Evolutionary conservation across 1,140 invertebrate genomes (phyloP).

Genomic region (Ptiloglossa arizonensis): DNA sequence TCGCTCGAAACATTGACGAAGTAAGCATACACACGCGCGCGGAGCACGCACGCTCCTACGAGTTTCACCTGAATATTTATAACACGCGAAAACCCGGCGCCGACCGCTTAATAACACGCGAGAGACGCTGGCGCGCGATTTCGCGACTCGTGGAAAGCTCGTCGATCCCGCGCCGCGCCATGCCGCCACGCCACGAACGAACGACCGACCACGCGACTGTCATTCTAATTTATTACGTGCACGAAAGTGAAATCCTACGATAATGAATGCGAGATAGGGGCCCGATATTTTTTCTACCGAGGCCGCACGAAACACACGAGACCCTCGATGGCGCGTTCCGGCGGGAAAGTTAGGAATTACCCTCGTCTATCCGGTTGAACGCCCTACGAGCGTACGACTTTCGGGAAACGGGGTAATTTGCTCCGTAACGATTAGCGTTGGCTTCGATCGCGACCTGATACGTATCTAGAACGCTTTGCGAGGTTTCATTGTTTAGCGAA

Average conservation of each 20-base stretch:
- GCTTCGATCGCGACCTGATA: too few species aligned
- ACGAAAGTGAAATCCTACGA: conserved; percentile 37
- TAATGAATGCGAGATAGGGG: conserved; percentile 27
- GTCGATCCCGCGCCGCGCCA: not conserved
- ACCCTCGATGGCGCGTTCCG: not conserved
- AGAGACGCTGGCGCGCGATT: not conserved
- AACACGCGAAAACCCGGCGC: not conserved
- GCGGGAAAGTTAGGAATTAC: too few species aligned
- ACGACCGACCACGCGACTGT: conserved; percentile 11
- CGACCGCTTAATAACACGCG: not conserved
- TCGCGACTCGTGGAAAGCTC: conserved; percentile 28
- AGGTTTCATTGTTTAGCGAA: too few species aligned
- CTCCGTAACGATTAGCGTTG: too few species aligned
- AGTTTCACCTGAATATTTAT: not conserved
- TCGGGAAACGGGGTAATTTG: too few species aligned
- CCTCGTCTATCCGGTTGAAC: too few species aligned
- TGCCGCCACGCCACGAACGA: too few species aligned
- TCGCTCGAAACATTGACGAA: conserved; percentile 97
- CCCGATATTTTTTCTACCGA: conserved; percentile 7
- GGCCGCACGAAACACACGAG: not conserved
- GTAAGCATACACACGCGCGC: conserved; percentile 84
- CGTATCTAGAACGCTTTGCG: too few species aligned
- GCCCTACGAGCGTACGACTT: too few species aligned
- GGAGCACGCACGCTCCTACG: too few species aligned
- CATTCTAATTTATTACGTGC: conserved; percentile 37